phyloP scores from a whole-genome alignment of 2,113 vertebrate species.

The Urocitellus parryii region DNA sequence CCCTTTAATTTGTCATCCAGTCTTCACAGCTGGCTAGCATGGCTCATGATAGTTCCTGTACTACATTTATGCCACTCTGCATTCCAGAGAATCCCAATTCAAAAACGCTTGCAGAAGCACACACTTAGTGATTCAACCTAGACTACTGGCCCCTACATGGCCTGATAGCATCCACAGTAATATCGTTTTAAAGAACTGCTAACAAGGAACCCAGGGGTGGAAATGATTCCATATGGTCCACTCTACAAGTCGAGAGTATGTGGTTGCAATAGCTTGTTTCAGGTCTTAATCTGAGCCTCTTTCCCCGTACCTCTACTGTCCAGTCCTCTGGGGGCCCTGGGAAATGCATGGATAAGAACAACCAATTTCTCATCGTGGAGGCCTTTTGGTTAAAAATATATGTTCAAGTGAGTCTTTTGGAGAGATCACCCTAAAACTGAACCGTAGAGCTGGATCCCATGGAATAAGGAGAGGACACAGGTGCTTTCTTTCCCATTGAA shows the following conservation, averaged over 20 bases:
- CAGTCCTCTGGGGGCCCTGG: not conserved
- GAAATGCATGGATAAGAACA: not conserved
- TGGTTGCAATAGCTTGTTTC: not conserved
- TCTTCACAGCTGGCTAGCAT: accelerated
- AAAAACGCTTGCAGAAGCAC: not conserved
- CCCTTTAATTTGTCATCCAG: not conserved
- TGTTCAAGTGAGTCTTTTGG: not conserved
- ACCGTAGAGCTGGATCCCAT: not conserved
- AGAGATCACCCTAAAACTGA: not conserved
- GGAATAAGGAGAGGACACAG: not conserved
- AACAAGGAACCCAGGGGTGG: not conserved
- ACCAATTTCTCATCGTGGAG: not conserved
- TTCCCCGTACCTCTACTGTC: not conserved
- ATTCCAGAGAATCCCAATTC: not conserved
- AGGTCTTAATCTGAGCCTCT: not conserved
- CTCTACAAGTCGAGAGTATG: not conserved
- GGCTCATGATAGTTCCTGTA: not conserved
- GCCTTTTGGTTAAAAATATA: not conserved
- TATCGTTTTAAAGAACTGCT: not conserved
- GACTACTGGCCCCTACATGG: too few species aligned
- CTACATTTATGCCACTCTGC: not conserved
- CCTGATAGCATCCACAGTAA: not conserved
- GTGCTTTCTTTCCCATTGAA: not conserved
- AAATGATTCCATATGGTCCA: not conserved
- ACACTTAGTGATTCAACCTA: not conserved